Conservation (phyloP, 2,797 vertebrate genomes). For the Kryptopterus vitreolus region DNA sequence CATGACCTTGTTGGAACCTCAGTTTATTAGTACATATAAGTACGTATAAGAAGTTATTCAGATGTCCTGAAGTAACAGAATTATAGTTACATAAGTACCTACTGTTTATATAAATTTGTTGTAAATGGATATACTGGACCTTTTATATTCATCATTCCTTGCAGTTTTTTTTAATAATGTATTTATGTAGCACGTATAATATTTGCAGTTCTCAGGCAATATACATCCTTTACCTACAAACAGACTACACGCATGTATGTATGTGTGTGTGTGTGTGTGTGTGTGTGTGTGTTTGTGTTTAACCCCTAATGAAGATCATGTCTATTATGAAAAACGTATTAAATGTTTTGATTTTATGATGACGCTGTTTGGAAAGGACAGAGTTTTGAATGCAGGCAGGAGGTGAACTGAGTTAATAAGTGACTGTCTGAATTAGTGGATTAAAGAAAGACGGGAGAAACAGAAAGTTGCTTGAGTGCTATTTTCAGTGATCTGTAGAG, state of each 20-base stretch:
- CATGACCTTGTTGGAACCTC: background rate
- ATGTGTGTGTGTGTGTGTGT: too few relatives aligned
- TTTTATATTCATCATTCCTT: background rate
- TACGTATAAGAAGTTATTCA: background rate
- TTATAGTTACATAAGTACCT: background rate
- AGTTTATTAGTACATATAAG: background rate
- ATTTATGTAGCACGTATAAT: background rate
- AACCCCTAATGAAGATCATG: background rate
- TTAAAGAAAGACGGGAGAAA: conserved; percentile 39
- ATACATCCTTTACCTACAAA: background rate
- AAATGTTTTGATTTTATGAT: background rate
- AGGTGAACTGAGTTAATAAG: conserved; percentile 11
- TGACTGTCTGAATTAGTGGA: conserved; percentile 18
- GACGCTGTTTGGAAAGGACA: too few relatives aligned
- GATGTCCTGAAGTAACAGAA: background rate
- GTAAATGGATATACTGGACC: background rate
- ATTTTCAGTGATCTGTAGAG: conserved; percentile 57
- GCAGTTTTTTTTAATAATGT: background rate
- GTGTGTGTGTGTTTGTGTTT: background rate
- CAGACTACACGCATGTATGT: background rate
- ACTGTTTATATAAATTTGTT: background rate
- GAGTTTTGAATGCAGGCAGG: background rate
- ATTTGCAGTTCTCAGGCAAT: background rate
- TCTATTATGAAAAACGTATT: background rate
- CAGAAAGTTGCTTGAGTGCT: conserved; percentile 60